Percentiles rank a stretch among this genome's conserved stretches.
Conservation (phyloP, 2,113 vertebrate species). For the Phalacrocorax aristotelis region DNA sequence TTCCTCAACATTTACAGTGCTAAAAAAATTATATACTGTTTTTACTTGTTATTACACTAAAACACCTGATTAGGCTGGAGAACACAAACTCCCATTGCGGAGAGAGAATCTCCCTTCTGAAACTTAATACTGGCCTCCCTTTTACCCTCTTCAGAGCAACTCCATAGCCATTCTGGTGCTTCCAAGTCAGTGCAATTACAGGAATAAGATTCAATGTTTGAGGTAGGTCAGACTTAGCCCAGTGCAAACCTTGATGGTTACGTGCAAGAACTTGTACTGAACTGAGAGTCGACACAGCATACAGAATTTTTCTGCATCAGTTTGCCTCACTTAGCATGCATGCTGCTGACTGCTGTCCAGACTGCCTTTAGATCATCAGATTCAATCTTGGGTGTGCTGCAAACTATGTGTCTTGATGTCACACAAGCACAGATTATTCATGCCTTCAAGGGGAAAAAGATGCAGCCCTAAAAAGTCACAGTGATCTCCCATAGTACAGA, state of each 20-base stretch:
- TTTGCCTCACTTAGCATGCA: background rate
- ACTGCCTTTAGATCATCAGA: background rate
- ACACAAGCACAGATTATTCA: background rate
- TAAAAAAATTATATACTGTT: background rate
- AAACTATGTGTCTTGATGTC: background rate
- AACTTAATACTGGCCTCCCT: background rate
- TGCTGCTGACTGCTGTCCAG: background rate
- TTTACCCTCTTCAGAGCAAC: background rate
- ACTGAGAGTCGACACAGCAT: fast-evolving
- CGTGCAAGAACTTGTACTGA: background rate
- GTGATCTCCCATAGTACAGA: background rate
- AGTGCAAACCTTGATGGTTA: background rate
- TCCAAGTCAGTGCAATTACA: background rate
- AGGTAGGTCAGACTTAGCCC: background rate
- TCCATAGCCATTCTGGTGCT: background rate
- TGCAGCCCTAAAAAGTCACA: background rate
- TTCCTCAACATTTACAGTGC: background rate
- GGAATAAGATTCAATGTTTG: background rate
- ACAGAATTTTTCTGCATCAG: background rate
- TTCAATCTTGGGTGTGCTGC: background rate
- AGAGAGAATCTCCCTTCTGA: background rate
- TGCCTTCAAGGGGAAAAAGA: background rate
- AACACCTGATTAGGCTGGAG: background rate
- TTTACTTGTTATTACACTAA: background rate
- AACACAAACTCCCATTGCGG: background rate